Percentiles rank a stretch among this genome's conserved stretches.
Conservation (phyloP, 2,797 vertebrate species). For the Anas acuta region DNA sequence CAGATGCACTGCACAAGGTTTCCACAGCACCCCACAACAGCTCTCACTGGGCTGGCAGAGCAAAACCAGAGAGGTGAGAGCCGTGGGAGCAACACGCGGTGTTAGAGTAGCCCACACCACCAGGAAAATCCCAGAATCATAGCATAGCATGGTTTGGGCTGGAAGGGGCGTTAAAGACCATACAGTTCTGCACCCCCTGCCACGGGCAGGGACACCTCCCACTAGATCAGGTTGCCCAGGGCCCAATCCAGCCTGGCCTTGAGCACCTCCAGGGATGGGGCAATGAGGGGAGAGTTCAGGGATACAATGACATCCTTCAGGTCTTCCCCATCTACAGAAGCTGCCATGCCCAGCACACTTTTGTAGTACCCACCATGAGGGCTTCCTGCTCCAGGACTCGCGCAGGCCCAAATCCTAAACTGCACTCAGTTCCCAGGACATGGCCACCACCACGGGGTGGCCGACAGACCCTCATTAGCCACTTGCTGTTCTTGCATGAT, state of each 20-base stretch:
- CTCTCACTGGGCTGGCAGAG: not conserved
- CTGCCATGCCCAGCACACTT: not conserved
- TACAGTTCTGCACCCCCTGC: too few relatives aligned
- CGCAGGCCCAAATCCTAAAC: not conserved
- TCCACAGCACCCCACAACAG: not conserved
- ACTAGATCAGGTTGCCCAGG: too few relatives aligned
- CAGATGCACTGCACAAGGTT: not conserved
- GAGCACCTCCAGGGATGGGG: not conserved
- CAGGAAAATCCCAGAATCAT: not conserved
- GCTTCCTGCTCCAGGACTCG: not conserved
- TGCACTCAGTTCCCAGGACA: too few relatives aligned
- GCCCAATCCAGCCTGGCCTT: too few relatives aligned
- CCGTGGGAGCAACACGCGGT: not conserved
- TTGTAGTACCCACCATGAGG: not conserved
- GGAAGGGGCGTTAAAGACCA: too few relatives aligned
- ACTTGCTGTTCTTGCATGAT: not conserved
- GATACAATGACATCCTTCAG: not conserved
- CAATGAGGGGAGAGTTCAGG: rapidly evolving
- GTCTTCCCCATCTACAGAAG: not conserved
- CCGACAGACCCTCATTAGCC: not conserved
- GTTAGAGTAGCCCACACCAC: not conserved
- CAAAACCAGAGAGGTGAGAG: not conserved
- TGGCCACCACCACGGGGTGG: not conserved
- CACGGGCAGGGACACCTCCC: too few relatives aligned
- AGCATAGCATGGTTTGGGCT: too few relatives aligned